phyloP scores from a whole-genome alignment of 2,797 vertebrate species.

The Ciconia nigra region DNA sequence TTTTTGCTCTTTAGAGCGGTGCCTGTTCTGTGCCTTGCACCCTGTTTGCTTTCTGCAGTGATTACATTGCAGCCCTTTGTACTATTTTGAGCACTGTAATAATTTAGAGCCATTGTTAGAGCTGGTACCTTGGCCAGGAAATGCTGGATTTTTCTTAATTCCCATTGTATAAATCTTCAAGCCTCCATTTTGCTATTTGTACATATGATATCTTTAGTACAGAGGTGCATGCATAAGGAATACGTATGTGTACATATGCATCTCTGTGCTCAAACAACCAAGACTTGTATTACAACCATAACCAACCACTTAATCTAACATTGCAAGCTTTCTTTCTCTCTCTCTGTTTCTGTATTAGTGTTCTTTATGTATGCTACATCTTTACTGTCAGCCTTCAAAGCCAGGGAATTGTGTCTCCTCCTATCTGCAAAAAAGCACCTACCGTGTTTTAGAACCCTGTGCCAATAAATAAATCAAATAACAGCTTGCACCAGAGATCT shows the following conservation, averaged over 20 bases:
- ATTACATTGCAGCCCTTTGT: background rate
- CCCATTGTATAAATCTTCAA: background rate
- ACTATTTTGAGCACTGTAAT: background rate
- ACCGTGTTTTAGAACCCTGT: background rate
- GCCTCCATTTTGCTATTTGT: background rate
- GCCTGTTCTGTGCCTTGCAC: background rate
- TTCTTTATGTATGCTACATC: background rate
- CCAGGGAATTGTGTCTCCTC: background rate
- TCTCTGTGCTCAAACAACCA: background rate
- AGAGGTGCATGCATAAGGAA: background rate
- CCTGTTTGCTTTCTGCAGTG: background rate
- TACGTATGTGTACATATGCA: background rate
- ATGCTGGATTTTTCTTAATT: background rate
- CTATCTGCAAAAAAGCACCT: background rate
- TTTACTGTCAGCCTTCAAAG: constrained; percentile 3
- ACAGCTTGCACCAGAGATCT: background rate
- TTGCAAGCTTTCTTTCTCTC: background rate
- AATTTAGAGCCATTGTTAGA: background rate
- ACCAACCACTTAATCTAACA: background rate
- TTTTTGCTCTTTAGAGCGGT: background rate
- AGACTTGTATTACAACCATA: background rate
- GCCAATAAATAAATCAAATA: constrained; percentile 43
- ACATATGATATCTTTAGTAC: background rate
- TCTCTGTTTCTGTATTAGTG: background rate
- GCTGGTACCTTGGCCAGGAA: background rate